These are phyloP conservation scores for Nicator chloris DNA, from an alignment of 2,113 vertebrate genomes.

Conservation along the genomic window DNA sequence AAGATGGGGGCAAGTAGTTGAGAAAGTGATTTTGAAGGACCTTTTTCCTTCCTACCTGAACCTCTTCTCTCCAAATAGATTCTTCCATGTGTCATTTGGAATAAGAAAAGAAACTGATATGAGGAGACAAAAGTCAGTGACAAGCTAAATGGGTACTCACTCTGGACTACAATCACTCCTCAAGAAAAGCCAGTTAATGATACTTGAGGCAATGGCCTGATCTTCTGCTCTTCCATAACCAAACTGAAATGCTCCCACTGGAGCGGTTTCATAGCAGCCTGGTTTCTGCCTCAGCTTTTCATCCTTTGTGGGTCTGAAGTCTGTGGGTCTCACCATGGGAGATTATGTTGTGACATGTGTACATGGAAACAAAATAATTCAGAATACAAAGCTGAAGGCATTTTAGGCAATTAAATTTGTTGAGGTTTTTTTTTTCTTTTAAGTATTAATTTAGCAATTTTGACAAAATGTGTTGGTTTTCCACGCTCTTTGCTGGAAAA, in stretches of 20 bases:
- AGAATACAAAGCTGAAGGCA: neutral
- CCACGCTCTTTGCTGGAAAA: neutral
- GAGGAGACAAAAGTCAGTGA: slow-evolving; percentile 15
- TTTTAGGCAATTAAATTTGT: neutral
- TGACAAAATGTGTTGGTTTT: neutral
- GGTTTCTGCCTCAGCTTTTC: neutral
- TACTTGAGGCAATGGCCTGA: slow-evolving; percentile 29
- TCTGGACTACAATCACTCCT: slow-evolving; percentile 21
- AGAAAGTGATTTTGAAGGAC: slow-evolving; percentile 1
- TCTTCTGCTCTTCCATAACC: neutral
- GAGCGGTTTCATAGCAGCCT: neutral
- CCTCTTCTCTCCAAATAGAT: slow-evolving; percentile 13
- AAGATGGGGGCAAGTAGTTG: neutral
- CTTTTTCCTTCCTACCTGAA: neutral
- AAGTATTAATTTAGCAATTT: neutral
- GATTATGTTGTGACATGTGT: neutral
- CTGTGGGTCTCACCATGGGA: neutral
- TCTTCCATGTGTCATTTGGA: slow-evolving; percentile 9
- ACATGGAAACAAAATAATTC: neutral
- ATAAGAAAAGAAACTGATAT: slow-evolving; percentile 25
- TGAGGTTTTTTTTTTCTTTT: neutral
- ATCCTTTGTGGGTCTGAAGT: neutral
- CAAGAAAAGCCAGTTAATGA: slow-evolving; percentile 40
- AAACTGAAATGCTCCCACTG: neutral
- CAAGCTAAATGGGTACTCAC: slow-evolving; percentile 41